A percentile compares a stretch with the other conserved stretches of the same genome.
Evolutionary conservation across 1,140 invertebrate species (phyloP).

Genomic region (Lepidostoma basale): DNA sequence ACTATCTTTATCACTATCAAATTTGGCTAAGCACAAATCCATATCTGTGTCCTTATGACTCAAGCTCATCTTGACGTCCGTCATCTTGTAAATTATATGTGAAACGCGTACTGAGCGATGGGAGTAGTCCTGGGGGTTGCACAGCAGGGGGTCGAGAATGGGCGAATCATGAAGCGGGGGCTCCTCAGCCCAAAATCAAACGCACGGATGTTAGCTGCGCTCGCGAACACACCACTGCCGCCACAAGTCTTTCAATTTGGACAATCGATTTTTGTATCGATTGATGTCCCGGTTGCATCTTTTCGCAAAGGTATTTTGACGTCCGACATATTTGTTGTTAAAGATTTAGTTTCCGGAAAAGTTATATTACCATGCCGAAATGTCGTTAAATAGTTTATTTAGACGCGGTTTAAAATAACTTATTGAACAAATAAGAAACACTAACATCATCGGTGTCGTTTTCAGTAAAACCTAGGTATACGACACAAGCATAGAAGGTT

Average conservation of each 20-base stretch:
- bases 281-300: slow-evolving; percentile 7
- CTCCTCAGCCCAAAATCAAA: no score
- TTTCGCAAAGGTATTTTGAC: neutral
- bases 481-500: neutral
- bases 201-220: no score
- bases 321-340: neutral
- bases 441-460: neutral
- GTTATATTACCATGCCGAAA: neutral
- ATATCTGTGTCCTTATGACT: slow-evolving; percentile 16
- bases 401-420: neutral
- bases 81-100: slow-evolving; percentile 19
- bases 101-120: neutral
- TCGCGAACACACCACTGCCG: no score
- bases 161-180: no score
- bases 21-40: neutral
- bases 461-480: neutral
- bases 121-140: neutral
- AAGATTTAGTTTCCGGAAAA: neutral
- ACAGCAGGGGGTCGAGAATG: slow-evolving; percentile 18
- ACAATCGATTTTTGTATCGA: slow-evolving; percentile 1
- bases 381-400: neutral
- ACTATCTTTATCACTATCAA: slow-evolving; percentile 18
- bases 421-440: slow-evolving; percentile 13
- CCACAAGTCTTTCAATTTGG: neutral
- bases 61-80: slow-evolving; percentile 24